Conservation (phyloP, 2,797 vertebrate species). For the Loriculus beryllinus region DNA sequence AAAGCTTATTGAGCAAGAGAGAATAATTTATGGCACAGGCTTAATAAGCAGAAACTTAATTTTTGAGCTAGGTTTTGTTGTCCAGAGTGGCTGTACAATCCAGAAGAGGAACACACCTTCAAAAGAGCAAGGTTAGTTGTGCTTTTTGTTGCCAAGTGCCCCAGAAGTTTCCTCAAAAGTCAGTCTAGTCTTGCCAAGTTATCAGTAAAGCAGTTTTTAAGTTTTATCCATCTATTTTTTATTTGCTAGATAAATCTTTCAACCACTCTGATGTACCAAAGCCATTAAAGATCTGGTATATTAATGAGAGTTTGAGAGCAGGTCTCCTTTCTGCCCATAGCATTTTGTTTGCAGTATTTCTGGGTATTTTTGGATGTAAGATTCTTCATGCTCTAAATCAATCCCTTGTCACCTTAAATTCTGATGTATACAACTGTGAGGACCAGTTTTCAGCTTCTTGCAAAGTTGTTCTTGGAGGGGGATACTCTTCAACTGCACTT, state of each 20-base stretch:
- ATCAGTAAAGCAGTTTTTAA: neutral
- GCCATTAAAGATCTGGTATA: neutral
- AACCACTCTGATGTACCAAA: neutral
- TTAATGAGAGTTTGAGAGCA: neutral
- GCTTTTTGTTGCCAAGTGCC: neutral
- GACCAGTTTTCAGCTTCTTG: neutral
- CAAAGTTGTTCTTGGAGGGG: neutral
- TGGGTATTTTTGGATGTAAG: neutral
- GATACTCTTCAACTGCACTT: neutral
- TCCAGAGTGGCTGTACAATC: neutral
- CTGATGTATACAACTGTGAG: neutral
- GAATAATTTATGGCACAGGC: neutral
- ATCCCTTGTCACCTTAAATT: neutral
- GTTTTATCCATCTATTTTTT: neutral
- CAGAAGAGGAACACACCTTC: neutral
- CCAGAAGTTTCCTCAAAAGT: neutral
- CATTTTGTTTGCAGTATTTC: neutral
- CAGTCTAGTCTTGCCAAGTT: neutral
- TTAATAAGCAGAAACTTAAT: neutral
- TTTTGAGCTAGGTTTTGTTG: neutral
- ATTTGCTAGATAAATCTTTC: conserved; percentile 12
- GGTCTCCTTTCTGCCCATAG: neutral
- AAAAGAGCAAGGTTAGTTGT: neutral
- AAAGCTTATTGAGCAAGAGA: neutral
- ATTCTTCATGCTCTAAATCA: neutral